A percentile compares a stretch with the other conserved stretches of the same genome.
phyloP scores from a whole-genome alignment of 2,113 vertebrate species.

The Sapayoa aenigma region DNA sequence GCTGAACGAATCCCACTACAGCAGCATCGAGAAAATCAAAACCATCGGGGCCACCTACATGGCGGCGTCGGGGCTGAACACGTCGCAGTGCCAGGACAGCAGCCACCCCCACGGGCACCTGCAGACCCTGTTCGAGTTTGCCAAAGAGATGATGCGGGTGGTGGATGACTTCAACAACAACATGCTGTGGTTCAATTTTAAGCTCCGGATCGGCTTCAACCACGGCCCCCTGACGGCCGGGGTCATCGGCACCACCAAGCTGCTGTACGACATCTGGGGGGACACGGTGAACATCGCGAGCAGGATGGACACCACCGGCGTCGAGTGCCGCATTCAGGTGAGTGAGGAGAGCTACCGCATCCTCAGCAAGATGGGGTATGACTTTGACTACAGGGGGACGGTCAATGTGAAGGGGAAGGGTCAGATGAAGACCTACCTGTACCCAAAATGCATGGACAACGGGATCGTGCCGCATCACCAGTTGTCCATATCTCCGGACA shows the following conservation, averaged over 20 bases:
- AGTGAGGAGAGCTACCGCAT: slow-evolving; percentile 94
- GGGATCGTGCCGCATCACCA: slow-evolving; percentile 84
- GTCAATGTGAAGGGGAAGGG: slow-evolving; percentile 99
- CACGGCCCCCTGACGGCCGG: slow-evolving; percentile 94
- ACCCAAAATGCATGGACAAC: slow-evolving; percentile 86
- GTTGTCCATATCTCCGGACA: slow-evolving; percentile 91
- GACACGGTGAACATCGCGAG: slow-evolving; percentile 99
- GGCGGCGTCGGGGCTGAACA: slow-evolving; percentile 92
- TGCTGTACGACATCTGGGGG: slow-evolving; percentile 98
- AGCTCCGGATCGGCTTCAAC: slow-evolving; percentile 95
- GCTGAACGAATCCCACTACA: slow-evolving; percentile 84
- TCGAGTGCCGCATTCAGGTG: slow-evolving; percentile 97
- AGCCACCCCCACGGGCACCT: slow-evolving; percentile 85
- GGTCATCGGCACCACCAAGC: slow-evolving; percentile 97
- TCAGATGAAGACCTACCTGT: slow-evolving; percentile 99
- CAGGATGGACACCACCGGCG: slow-evolving; percentile 96
- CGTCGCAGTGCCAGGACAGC: slow-evolving; percentile 82
- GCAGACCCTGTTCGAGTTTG: slow-evolving; percentile 93
- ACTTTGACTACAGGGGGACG: slow-evolving; percentile 96
- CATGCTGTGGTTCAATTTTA: slow-evolving; percentile 98
- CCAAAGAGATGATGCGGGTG: slow-evolving; percentile 97
- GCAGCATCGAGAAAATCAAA: slow-evolving; percentile 96
- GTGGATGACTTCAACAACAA: slow-evolving; percentile 99
- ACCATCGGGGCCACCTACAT: slow-evolving; percentile 99
- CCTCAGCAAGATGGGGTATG: slow-evolving; percentile 90